Evolutionary conservation across 1,140 invertebrate genomes (phyloP).

Genomic region (Chelonus insularis): DNA sequence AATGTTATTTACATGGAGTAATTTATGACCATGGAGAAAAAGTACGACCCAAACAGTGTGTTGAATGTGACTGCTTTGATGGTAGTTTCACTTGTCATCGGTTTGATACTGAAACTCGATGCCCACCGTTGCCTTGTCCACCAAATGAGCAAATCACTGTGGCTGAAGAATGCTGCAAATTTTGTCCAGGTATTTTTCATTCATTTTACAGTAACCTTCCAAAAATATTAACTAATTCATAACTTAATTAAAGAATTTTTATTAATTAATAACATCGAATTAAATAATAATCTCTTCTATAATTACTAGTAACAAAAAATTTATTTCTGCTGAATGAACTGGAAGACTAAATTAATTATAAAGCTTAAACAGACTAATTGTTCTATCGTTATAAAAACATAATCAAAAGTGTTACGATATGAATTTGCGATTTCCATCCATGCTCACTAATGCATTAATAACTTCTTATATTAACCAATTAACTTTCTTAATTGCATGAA

Average conservation of each 20-base stretch:
- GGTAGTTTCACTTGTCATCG: slow-evolving; percentile 78
- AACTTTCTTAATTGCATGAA: slow-evolving; percentile 32
- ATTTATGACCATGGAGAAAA: slow-evolving; percentile 84
- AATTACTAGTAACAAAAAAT: too few species aligned
- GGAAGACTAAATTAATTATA: too few species aligned
- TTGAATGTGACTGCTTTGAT: slow-evolving; percentile 76
- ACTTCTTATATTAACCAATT: slow-evolving; percentile 8
- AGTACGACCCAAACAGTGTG: slow-evolving; percentile 72
- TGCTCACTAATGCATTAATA: slow-evolving; percentile 10
- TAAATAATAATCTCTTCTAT: too few species aligned
- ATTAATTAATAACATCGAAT: too few species aligned
- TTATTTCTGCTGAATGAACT: too few species aligned
- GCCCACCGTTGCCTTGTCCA: slow-evolving; percentile 81
- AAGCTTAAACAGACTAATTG: too few species aligned
- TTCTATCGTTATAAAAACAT: too few species aligned
- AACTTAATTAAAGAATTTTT: too few species aligned
- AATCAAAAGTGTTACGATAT: too few species aligned
- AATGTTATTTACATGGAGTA: slow-evolving; percentile 75
- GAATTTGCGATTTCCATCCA: too few species aligned
- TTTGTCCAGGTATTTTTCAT: slow-evolving; percentile 75
- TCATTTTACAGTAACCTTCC: too few species aligned
- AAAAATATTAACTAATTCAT: too few species aligned
- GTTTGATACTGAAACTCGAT: slow-evolving; percentile 73
- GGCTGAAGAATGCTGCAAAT: slow-evolving; percentile 86
- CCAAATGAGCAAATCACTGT: slow-evolving; percentile 76